phyloP scores from a whole-genome alignment of 2,888 invertebrate species.

The Scaptodrosophila latifasciaeformis region DNA sequence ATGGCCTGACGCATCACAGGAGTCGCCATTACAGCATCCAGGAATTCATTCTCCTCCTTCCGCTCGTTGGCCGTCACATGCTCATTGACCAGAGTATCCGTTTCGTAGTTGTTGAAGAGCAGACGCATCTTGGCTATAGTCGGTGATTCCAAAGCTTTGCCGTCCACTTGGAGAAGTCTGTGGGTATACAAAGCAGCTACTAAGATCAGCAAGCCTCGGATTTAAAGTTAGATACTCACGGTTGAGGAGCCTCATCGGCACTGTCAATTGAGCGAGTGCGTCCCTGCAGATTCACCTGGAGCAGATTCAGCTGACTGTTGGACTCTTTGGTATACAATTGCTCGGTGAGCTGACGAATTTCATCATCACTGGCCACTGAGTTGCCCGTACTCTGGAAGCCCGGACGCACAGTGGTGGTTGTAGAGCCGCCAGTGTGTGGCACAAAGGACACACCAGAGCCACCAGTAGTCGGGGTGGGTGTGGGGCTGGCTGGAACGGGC shows the following conservation, averaged over 20 bases:
- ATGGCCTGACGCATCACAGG: conserved; percentile 82
- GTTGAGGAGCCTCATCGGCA: conserved; percentile 83
- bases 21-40: conserved; percentile 86
- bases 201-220: neutral
- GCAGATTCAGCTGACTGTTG: conserved; percentile 83
- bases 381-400: conserved; percentile 73
- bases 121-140: conserved; percentile 84
- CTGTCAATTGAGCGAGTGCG: conserved; percentile 82
- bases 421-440: conserved; percentile 45
- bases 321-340: conserved; percentile 82
- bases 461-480: conserved; percentile 8
- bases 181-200: neutral
- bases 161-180: conserved; percentile 82
- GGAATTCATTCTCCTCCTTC: conserved; percentile 85
- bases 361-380: conserved; percentile 78
- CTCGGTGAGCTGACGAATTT: conserved; percentile 83
- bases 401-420: conserved; percentile 60
- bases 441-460: conserved; percentile 61
- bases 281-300: conserved; percentile 85
- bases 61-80: conserved; percentile 84
- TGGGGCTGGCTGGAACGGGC: neutral
- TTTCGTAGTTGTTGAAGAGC: conserved; percentile 90
- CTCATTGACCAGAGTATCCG: conserved; percentile 84
- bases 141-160: conserved; percentile 77
- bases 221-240: too few species aligned